A percentile compares a stretch with the other conserved stretches of the same genome.
phyloP scores from a whole-genome alignment of 2,797 vertebrate species.

The Chiroxiphia lanceolata region DNA sequence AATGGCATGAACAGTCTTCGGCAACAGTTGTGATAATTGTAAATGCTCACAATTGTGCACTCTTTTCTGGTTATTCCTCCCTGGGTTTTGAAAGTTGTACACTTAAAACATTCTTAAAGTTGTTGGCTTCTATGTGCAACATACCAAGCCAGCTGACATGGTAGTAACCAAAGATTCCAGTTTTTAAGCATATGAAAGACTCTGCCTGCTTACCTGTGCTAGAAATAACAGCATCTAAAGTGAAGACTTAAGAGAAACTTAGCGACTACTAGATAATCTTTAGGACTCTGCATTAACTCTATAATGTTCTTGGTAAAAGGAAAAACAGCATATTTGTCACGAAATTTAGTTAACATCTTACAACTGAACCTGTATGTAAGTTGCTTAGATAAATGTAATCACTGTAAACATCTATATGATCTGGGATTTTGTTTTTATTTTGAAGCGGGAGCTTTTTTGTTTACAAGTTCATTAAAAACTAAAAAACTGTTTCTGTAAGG shows the following conservation, averaged over 20 bases:
- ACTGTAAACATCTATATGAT: constrained; percentile 87
- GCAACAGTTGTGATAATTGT: constrained; percentile 82
- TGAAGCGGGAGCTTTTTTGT: constrained; percentile 83
- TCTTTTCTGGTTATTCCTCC: constrained; percentile 80
- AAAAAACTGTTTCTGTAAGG: constrained; percentile 82
- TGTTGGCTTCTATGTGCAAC: constrained; percentile 80
- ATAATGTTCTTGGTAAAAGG: constrained; percentile 95
- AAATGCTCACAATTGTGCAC: constrained; percentile 82
- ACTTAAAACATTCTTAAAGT: constrained; percentile 85
- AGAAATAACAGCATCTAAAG: constrained; percentile 89
- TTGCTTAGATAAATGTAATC: constrained; percentile 90
- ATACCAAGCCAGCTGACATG: constrained; percentile 78
- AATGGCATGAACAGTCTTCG: constrained; percentile 84
- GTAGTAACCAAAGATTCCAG: constrained; percentile 88
- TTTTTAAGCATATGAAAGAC: constrained; percentile 90
- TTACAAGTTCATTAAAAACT: constrained; percentile 87
- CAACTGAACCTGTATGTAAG: constrained; percentile 88
- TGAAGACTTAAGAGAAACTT: constrained; percentile 87
- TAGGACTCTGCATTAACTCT: constrained; percentile 94
- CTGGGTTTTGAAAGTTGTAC: constrained; percentile 83
- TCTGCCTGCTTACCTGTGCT: constrained; percentile 94
- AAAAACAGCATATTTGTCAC: constrained; percentile 86
- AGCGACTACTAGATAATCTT: constrained; percentile 92
- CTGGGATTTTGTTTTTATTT: constrained; percentile 85
- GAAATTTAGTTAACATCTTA: constrained; percentile 86